A percentile compares a stretch with the other conserved stretches of the same genome.
phyloP scores from a whole-genome alignment of 1,140 invertebrate species.

The Metopolophium dirhodum region DNA sequence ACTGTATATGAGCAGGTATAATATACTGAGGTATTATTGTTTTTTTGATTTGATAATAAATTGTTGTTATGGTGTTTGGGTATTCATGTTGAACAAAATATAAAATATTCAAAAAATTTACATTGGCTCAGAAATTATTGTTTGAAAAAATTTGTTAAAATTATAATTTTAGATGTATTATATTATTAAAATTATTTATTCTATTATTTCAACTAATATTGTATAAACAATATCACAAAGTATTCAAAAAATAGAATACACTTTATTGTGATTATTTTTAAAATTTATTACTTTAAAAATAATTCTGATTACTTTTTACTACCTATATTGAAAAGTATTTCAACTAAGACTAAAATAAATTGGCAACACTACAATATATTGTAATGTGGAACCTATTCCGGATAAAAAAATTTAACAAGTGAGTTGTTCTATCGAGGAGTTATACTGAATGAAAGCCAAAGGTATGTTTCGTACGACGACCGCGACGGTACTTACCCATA shows the following conservation, averaged over 20 bases:
- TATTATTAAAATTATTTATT: neutral
- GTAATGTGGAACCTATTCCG: neutral
- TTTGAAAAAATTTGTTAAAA: neutral
- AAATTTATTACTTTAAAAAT: neutral
- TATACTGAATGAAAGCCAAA: slow-evolving; percentile 19
- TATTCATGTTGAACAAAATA: neutral
- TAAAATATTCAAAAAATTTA: neutral
- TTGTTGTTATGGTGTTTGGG: neutral
- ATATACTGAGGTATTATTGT: neutral
- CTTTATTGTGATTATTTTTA: neutral
- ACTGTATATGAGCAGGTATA: no score
- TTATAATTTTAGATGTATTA: neutral
- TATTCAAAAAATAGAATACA: neutral
- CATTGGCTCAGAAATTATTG: neutral
- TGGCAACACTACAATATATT: neutral
- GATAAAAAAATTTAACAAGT: neutral
- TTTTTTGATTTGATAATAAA: neutral
- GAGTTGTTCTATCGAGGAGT: neutral
- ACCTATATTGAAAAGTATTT: neutral
- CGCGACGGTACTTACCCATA: neutral
- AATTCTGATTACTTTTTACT: neutral
- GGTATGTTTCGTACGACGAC: neutral
- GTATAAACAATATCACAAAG: neutral
- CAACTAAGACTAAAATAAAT: neutral
- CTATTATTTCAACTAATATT: neutral